Conservation (phyloP, 1,140 invertebrate species). For the Zaprionus kolodkinae region DNA sequence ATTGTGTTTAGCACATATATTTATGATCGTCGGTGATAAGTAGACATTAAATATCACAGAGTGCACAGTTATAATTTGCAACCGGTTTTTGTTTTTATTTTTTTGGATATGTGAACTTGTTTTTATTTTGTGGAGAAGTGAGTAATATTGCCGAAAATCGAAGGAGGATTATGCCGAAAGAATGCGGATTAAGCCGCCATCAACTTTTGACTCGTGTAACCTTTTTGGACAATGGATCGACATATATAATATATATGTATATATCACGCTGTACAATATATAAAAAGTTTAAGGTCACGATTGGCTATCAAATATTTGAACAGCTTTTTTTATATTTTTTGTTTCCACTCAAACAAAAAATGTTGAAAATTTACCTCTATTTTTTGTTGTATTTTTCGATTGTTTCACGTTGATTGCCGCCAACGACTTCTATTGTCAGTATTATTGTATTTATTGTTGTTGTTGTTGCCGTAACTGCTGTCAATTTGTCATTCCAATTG, state of each 20-base stretch:
- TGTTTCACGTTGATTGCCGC: slow-evolving; percentile 65
- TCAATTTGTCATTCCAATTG: slow-evolving; percentile 62
- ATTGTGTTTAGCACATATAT: slow-evolving; percentile 29
- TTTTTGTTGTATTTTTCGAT: slow-evolving; percentile 40
- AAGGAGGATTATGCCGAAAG: slow-evolving; percentile 21
- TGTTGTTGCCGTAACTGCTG: slow-evolving; percentile 48
- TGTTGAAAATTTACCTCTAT: slow-evolving; percentile 59
- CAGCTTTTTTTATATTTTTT: slow-evolving; percentile 73
- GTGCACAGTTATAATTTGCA: slow-evolving; percentile 29
- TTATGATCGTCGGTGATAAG: slow-evolving; percentile 5
- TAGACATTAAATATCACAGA: slow-evolving; percentile 9
- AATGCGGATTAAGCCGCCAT: background rate
- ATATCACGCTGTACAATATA: background rate
- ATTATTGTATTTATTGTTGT: slow-evolving; percentile 21
- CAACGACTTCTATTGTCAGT: slow-evolving; percentile 53
- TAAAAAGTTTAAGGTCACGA: slow-evolving; percentile 66
- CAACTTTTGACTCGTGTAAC: slow-evolving; percentile 40
- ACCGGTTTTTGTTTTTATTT: slow-evolving; percentile 29
- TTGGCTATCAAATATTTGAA: slow-evolving; percentile 69
- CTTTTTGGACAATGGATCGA: slow-evolving; percentile 46
- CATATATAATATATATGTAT: slow-evolving; percentile 24
- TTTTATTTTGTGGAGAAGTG: background rate
- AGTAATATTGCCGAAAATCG: slow-evolving; percentile 1
- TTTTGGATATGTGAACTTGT: slow-evolving; percentile 10
- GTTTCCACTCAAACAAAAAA: slow-evolving; percentile 40